A percentile compares a stretch with the other conserved stretches of the same genome.
These are phyloP conservation scores for Falco cherrug DNA, from an alignment of 2,797 vertebrate genomes.

Conservation along the genomic window DNA sequence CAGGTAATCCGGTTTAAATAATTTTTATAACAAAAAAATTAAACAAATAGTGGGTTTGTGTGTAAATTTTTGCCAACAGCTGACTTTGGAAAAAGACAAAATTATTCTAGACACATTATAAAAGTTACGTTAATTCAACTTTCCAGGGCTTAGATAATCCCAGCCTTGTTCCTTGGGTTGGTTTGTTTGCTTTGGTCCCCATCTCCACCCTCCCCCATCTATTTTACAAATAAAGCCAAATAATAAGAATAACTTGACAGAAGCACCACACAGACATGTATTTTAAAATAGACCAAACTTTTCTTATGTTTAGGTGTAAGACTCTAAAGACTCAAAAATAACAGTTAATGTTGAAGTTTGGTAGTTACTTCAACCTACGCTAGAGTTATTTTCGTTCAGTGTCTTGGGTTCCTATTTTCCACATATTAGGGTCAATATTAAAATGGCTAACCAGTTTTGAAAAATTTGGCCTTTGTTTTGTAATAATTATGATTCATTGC, in stretches of 20 bases:
- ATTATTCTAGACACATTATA: background rate
- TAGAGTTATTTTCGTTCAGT: background rate
- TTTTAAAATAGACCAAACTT: background rate
- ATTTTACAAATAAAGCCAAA: background rate
- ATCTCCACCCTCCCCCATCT: background rate
- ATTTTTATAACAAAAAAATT: background rate
- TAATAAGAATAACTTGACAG: background rate
- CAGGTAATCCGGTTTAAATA: background rate
- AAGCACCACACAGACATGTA: fast-evolving
- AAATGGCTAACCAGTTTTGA: background rate
- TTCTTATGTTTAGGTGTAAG: background rate
- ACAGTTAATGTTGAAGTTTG: background rate
- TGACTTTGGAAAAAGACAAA: background rate
- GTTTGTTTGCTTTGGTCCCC: background rate
- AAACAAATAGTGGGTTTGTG: background rate
- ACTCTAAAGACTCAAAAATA: background rate
- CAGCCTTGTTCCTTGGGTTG: background rate
- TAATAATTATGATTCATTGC: background rate
- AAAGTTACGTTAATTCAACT: background rate
- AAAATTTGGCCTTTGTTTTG: background rate
- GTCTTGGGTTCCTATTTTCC: background rate
- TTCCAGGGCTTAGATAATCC: background rate
- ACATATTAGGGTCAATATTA: background rate
- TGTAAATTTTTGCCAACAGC: background rate
- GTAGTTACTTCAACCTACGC: background rate